Base-by-base conservation (phyloP, 2,797 vertebrate species). In the Ispidina lecontei region DNA sequence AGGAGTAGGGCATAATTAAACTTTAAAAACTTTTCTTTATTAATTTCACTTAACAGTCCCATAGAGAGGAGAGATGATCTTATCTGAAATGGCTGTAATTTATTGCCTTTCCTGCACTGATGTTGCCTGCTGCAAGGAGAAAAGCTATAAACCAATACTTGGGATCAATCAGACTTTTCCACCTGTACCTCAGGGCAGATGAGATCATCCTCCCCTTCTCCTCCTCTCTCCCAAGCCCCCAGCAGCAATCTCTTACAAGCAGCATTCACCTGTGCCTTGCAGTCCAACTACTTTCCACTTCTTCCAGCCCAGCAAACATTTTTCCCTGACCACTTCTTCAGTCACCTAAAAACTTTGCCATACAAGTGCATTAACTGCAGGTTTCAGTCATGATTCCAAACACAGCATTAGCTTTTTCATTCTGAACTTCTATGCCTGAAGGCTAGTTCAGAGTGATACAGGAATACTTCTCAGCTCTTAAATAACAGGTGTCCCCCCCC, bases 361-460 rank as follows among this genome's bases (percentile, higher is more conserved):
- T 62, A 55, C 23, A 37, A 52, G 11, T 49, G 22, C 73, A 41
- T 16, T 7, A 43, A 23, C 22, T 12, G 20, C 22, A 56, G 18
- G 15, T 76, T 94, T 68, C 68, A 41, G 33, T 1, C 26, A 52
- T 37, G 52, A 44, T 9, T 35, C 31, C 56, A 72, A 77, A 72
- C 4, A 59, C 5, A 41, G 14, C 8, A 56, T 21, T 9, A 15
- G 8, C 35, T 76, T 39, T 49, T 43, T 71, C 37, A 33, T 37
- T 47, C 59, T 74, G 37, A 81, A 51, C 10, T 70, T 78, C 28
- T 29, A 22, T 19, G 6, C n/a, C 25, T 51, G 49, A 41, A 55
- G 19, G 10, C 5, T 68, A 54, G 29, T 10, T 91, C 13, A 6
- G 22, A 70, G 9, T 0, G 0, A 63, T 0, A 0, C 39, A 82